Base-by-base conservation (phyloP, 2,113 vertebrate genomes). In the Gorsachius goisagi region DNA sequence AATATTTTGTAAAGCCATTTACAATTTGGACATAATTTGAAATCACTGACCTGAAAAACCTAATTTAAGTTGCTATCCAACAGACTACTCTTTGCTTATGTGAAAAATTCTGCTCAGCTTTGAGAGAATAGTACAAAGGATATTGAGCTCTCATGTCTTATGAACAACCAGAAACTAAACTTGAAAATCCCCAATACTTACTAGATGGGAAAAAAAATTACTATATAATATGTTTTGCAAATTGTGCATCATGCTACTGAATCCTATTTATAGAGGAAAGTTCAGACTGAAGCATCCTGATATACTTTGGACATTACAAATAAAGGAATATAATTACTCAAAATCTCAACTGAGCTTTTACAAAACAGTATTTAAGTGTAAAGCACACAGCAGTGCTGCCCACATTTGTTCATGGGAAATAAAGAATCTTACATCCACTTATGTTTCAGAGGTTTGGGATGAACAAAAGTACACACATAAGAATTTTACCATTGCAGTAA, bases 1-100 rank as follows among this genome's bases (percentile, higher is more conserved):
- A 93, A 64, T 49, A 52, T 91, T 94, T 93, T 75, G 67, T 82
- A 79, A 90, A 90, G 68, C 88, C 91, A 20, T 78, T 85, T 97
- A 95, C 77, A 95, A 96, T 78, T 97, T 95, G 23, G 49, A 91
- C 4, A 1, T 59, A 85, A 95, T 81, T 73, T 71, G 86, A 96
- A 96, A 95, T 95, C 80, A 82, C 30, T 69, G 63, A 90, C 41
- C 67, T 79, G 55, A 85, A 89, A 81, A 90, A 52, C 22, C 14
- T 45, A 64, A 55, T 58, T 15, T 35, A 62, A 79, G 8, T 73
- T 91, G 74, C 82, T 85, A 55, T 26, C 71, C 53, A 93, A 93
- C 39, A 66, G 20, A 44, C 24, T 72, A 20, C 52, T 84, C 47
- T 83, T 63, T 62, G 37, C 37, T 91, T 63, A 77, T 7, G 27